These are phyloP conservation scores for Lampris megalopsis DNA, from an alignment of 2,113 vertebrate species.

Conservation along the genomic window DNA sequence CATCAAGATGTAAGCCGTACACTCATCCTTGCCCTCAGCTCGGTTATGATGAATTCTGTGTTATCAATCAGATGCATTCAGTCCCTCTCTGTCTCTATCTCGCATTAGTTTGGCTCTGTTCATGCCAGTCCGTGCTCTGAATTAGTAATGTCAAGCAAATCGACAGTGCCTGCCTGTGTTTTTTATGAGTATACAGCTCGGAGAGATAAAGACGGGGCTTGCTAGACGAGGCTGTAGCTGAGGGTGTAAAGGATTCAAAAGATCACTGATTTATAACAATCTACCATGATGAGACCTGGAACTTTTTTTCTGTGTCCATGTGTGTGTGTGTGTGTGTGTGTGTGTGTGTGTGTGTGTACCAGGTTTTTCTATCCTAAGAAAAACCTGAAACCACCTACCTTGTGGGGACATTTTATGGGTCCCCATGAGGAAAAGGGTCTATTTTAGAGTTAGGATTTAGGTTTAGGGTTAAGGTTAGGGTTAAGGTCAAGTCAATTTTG, in stretches of 20 bases:
- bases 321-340: neutral
- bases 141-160: constrained; percentile 19
- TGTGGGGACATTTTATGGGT: too few relatives aligned
- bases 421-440: too few relatives aligned
- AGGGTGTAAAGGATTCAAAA: neutral
- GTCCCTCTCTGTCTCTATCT: constrained; percentile 13
- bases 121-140: neutral
- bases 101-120: neutral
- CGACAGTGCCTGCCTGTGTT: constrained; percentile 9
- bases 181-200: constrained; percentile 32
- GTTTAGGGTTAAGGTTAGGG: too few relatives aligned
- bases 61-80: constrained; percentile 38
- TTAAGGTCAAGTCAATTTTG: too few relatives aligned
- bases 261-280: constrained; percentile 2
- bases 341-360: too few relatives aligned
- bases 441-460: too few relatives aligned
- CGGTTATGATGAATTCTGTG: constrained; percentile 8
- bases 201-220: neutral
- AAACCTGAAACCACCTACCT: too few relatives aligned
- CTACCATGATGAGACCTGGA: neutral
- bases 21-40: constrained; percentile 46
- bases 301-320: neutral
- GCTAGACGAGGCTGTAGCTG: neutral
- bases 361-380: too few relatives aligned
- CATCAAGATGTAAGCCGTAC: constrained; percentile 15